These are phyloP conservation scores for Hippopotamus amphibius DNA, from an alignment of 2,113 vertebrate genomes.

Conservation along the genomic window DNA sequence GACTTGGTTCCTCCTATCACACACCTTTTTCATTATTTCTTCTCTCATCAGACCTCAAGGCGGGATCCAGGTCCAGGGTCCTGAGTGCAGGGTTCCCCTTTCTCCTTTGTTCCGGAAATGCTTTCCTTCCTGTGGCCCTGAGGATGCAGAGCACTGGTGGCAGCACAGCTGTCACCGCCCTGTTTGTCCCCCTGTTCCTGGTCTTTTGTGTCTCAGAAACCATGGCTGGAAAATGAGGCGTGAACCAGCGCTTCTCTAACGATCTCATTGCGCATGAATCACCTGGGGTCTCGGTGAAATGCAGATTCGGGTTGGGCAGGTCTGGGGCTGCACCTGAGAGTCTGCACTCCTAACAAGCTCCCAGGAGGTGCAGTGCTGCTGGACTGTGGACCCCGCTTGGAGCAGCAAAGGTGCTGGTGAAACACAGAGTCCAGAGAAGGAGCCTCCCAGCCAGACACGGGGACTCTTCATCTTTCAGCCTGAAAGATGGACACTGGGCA, in stretches of 20 bases:
- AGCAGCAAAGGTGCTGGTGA: background rate
- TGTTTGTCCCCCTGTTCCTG: background rate
- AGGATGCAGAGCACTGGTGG: accelerated
- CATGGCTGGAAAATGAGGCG: background rate
- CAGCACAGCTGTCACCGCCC: accelerated
- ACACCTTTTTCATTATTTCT: background rate
- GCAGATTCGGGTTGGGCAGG: accelerated
- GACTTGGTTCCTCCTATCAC: accelerated
- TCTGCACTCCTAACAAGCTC: background rate
- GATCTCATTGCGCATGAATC: accelerated
- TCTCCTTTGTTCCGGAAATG: background rate
- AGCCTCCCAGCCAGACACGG: background rate
- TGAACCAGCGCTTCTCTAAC: background rate
- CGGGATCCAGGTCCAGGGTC: background rate
- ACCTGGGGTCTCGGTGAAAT: background rate
- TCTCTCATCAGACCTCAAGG: background rate
- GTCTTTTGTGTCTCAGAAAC: background rate
- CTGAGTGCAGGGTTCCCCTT: background rate
- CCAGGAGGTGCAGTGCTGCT: background rate
- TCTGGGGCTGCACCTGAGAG: background rate
- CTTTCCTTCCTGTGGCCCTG: background rate
- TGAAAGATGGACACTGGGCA: background rate
- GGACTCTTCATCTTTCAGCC: background rate
- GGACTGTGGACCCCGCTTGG: background rate
- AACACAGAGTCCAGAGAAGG: background rate